Evolutionary conservation across 2,797 vertebrate species (phyloP), one percentile per base, ranked within the genome.

Genomic region (Phrynocephalus forsythii): DNA sequence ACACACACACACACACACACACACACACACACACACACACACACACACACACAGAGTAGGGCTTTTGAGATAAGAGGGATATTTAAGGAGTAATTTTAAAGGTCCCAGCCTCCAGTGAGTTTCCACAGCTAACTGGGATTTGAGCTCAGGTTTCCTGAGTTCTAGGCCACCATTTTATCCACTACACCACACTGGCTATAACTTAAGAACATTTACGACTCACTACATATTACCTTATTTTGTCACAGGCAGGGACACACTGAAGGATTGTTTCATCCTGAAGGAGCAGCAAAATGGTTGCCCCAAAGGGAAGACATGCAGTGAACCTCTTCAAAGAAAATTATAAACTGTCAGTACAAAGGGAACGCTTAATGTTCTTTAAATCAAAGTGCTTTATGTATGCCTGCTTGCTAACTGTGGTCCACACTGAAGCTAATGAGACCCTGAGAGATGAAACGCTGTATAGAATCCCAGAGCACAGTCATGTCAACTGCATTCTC

Each of bases 291-390:
- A 76, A 63, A 83, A 63, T 30, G 71, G 24, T 2, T 81, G 26
- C 73, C 50, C 9, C 50, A 38, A 44, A 44, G 28, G 48, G 48
- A 5, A 68, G 26, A 9, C 48, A 28, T 44, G 75, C 71, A 38
- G n/a, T 78, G 22, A 83, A n/a, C 50, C 16, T 83, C 81, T 78
- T 78, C 86, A 79, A 83, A 83, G 66, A 63, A 83, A 83, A 71
- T 44, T n/a, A 83, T 87, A 63, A 56, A 67, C 50, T 71, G n/a
- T 63, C 28, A 71, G 44, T 63, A 63, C 50, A 87, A 87, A 78
- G 52, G 48, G 52, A 48, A 83, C 77, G 79, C 26, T 66, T 48
- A 83, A 56, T 82, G 18, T 30, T 87, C 26, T 26, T 71, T 20
- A 69, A 78, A 78, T 76, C 66, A 83, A 63, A 83, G 82, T 15